A percentile compares a stretch with the other conserved stretches of the same genome.
These are phyloP conservation scores for Mustelus asterias DNA, from an alignment of 2,113 vertebrate genomes.

Conservation along the genomic window DNA sequence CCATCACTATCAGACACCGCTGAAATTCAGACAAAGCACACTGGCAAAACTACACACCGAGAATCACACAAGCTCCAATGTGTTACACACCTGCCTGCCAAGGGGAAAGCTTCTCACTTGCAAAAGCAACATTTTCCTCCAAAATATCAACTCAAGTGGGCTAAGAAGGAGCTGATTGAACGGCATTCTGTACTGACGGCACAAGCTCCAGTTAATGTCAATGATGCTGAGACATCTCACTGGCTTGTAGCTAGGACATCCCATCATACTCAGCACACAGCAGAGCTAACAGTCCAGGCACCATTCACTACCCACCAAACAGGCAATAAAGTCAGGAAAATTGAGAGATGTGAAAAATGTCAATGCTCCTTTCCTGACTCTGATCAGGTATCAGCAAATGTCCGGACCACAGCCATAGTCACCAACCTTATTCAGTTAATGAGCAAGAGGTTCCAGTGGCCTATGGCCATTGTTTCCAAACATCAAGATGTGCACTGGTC, in stretches of 20 bases:
- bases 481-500: background rate
- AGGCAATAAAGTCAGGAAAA: background rate
- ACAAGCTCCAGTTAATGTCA: background rate
- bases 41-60: background rate
- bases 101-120: background rate
- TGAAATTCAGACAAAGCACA: background rate
- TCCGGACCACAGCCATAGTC: background rate
- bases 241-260: background rate
- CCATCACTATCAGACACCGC: background rate
- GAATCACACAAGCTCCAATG: background rate
- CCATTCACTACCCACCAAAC: background rate
- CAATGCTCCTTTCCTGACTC: background rate
- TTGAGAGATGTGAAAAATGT: background rate
- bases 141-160: slow-evolving; percentile 10
- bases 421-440: background rate
- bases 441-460: background rate
- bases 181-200: background rate
- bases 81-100: too few species aligned
- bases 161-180: background rate
- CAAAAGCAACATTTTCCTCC: slow-evolving; percentile 35
- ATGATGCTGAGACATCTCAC: background rate
- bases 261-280: background rate
- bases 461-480: background rate
- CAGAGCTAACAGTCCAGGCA: background rate
- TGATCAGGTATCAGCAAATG: background rate